phyloP scores from a whole-genome alignment of 1,140 invertebrate genomes.

The Polypedilum vanderplanki region DNA sequence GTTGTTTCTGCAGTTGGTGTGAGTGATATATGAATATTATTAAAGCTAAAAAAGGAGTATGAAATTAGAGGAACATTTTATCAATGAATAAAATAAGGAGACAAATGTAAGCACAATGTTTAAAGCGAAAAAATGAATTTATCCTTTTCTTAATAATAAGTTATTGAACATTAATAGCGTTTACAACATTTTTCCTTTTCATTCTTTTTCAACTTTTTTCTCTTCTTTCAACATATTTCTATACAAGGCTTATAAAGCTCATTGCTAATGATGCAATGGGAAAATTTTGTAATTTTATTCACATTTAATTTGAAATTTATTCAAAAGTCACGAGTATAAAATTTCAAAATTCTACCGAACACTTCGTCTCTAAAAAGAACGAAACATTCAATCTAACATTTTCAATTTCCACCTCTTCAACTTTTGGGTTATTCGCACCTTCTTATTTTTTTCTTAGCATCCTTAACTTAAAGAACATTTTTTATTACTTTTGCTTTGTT shows the following conservation, averaged over 20 bases:
- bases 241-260: too few relatives aligned
- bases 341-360: too few relatives aligned
- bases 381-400: background rate
- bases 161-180: constrained; percentile 7
- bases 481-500: background rate
- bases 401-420: background rate
- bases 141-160: constrained; percentile 11
- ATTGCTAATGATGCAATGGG: too few relatives aligned
- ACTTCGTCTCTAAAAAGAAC: too few relatives aligned
- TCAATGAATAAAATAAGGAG: background rate
- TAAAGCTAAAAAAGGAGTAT: background rate
- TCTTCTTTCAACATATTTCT: too few relatives aligned
- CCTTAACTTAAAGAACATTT: constrained; percentile 3
- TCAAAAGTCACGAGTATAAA: too few relatives aligned
- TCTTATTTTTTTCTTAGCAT: background rate
- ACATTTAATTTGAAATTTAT: too few relatives aligned
- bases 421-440: background rate
- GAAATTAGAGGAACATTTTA: background rate
- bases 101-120: background rate
- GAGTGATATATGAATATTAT: background rate
- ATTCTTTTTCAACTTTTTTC: too few relatives aligned
- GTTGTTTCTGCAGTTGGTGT: background rate
- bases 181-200: background rate
- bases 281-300: too few relatives aligned
- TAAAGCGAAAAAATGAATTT: constrained; percentile 5